Base-by-base conservation (phyloP, 2,113 vertebrate species). In the Panurus biarmicus region DNA sequence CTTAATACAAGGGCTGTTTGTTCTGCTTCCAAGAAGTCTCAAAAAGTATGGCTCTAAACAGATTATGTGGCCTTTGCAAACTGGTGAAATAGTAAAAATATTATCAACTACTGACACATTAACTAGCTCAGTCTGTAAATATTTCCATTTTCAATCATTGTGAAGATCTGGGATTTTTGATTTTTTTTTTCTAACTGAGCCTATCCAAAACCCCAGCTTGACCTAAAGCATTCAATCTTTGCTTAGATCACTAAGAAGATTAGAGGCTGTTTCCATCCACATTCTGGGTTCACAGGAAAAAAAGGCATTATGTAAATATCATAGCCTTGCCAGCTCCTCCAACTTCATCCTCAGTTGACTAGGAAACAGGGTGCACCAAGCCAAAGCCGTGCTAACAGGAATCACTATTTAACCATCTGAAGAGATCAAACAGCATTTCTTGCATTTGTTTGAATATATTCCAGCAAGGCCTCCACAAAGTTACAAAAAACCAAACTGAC, bases 221-320 rank as follows among this genome's bases (percentile, higher is more conserved):
- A 96, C 80, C 82, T 79, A 96, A 90, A 87, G 90, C 76, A 81
- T 96, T 97, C 94, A 95, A 38, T 93, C 94, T 95, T 96, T 91
- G 76, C 83, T 95, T 76, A 94, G 75, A 93, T 83, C 86, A 57
- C 87, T 96, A 94, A 97, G 96, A 95, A 95, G 96, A 96, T 96
- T 95, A 97, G 69, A 93, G 80, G 42, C 78, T 85, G 75, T 90
- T 95, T 95, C 66, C 73, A 94, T 95, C 95, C 91, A 96, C 83
- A 91, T 94, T 92, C 78, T 90, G 60, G 69, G 87, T 94, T 93
- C 91, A 89, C 64, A 94, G 42, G 26, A 64, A 85, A 96, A 91
- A 90, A 74, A 90, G 65, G 65, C 77, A 93, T 96, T 96, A 96
- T 92, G 90, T 94, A 97, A 96, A 94, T 94, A 95, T 58, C 36